Evolutionary conservation across 2,888 invertebrate species (phyloP).

Genomic region (Branchipolynoe longqiensis): DNA sequence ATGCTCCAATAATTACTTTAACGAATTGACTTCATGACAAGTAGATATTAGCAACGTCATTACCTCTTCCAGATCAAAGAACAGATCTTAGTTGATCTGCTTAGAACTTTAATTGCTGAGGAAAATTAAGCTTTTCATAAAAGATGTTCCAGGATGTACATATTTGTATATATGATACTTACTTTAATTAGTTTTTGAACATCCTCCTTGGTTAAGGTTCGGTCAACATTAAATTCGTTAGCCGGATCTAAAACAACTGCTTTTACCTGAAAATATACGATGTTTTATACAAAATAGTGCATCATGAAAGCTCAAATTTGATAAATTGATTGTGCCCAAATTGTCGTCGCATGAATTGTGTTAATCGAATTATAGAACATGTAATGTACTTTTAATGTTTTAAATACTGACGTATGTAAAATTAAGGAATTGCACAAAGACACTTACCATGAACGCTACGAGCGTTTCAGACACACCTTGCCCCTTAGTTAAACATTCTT

Average conservation of each 20-base stretch:
- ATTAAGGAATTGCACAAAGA: neutral
- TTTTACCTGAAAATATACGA: conserved; percentile 76
- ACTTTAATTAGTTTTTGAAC: conserved; percentile 82
- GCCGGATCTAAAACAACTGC: conserved; percentile 81
- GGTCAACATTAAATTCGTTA: conserved; percentile 82
- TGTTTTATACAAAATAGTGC: neutral
- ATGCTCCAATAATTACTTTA: no score
- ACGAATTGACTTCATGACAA: no score
- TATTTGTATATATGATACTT: conserved; percentile 20
- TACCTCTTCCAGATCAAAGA: no score
- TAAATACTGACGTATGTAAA: neutral
- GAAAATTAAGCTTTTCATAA: no score
- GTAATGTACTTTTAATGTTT: no score
- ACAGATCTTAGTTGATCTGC: no score
- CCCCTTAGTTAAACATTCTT: conserved; percentile 82
- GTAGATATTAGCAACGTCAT: no score
- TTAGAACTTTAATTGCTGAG: no score
- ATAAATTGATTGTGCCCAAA: neutral
- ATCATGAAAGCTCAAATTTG: neutral
- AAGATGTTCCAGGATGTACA: no score
- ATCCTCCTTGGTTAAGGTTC: conserved; percentile 82
- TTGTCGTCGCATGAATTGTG: no score
- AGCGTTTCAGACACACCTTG: conserved; percentile 82
- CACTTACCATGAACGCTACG: conserved; percentile 82
- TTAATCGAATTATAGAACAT: no score